Base-by-base conservation (phyloP, 2,797 vertebrate genomes). In the Macropodus opercularis region DNA sequence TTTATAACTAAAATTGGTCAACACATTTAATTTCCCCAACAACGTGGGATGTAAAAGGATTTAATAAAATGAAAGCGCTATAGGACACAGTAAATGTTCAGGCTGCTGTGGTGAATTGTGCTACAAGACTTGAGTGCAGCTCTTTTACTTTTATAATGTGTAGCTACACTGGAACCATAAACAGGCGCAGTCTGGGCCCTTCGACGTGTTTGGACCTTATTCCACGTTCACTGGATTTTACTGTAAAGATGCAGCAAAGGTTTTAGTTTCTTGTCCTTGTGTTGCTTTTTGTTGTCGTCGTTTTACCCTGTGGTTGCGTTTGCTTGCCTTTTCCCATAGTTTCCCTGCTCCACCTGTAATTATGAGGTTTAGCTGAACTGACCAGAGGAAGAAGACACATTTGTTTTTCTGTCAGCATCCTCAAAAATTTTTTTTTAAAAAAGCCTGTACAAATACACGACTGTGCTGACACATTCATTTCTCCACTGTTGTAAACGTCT, bases 361-460 rank as follows among this genome's bases (percentile, higher is more conserved):
- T 80, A 86, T 63, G 79, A 87, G 80, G 85, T 80, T 84, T 48
- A 51, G 55, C 70, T 70, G 18, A 77, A 68, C 34, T 79, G 80
- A 63, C 85, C 77, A 74, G 66, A 81, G 81, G 80, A 83, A 77
- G 75, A 85, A 54, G 63, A 80, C 57, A 79, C 58, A 63, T 83
- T 82, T 81, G 69, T 83, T 79, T n/a, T 85, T 72, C 72, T 59
- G 61, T 58, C 77, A 71, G 52, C 55, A 63, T 70, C 64, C 57
- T 74, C 46, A 83, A 84, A 83, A 86, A n/a, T n/a, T n/a, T n/a
- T n/a, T n/a, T n/a, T n/a, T n/a, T n/a, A n/a, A n/a, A n/a, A n/a
- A n/a, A n/a, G 65, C 27, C 44, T 21, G 68, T 76, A 75, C 69
- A 75, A 77, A 77, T 38, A 59, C 22, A 17, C 17, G 72, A 71